Evolutionary conservation across 2,888 invertebrate genomes (phyloP), one percentile per base, ranked within the genome.

Genomic region (Coleophora deauratella): DNA sequence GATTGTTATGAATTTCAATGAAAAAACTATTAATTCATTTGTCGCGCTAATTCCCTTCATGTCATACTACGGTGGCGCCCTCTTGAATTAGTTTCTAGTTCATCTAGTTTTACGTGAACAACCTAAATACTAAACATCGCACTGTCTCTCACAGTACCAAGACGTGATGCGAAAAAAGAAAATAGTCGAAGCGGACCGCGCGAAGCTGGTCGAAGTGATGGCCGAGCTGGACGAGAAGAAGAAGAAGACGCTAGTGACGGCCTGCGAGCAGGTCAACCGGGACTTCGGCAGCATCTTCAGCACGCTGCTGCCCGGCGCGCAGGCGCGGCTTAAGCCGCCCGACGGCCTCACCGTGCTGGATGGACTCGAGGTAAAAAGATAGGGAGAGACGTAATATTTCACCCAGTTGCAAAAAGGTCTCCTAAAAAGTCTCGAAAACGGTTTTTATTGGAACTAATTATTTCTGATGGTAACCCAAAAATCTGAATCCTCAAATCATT

Each of bases 221-320:
- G 87, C 88, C 13, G 93, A 95, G 64, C 87, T 99, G 65, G 99
- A 99, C 72, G 91, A 93, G 59, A 95, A 97, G 81, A 99, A 99
- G 75, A 92, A 93, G 60, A 88, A 89, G 50, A 93, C 95, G 9
- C 81, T 99, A 11, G 80, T 90, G 40, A 85, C 90, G 40, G 98
- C 99, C 2, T 95, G 94, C 88, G 89, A 91, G 52, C 91, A 91
- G 47, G 97, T 99, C 0, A 96, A 96, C 67, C 87, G 89, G 64
- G 98, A 99, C 85, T 99, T 99, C 74, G 95, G 96, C 9, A 93
- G 95, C 27, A 99, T 99, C 69, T 99, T 99, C 81, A 90, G 91
- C 47, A 92, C 94, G 1, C 85, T 99, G 47, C 86, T 99, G 55
- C 96, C 97, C 2, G 98, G 97, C 0, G 94, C 98, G 0, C 88